Percentiles rank a stretch among this genome's conserved stretches.
Evolutionary conservation across 1,140 invertebrate species (phyloP).

Genomic region (Papilio polytes): DNA sequence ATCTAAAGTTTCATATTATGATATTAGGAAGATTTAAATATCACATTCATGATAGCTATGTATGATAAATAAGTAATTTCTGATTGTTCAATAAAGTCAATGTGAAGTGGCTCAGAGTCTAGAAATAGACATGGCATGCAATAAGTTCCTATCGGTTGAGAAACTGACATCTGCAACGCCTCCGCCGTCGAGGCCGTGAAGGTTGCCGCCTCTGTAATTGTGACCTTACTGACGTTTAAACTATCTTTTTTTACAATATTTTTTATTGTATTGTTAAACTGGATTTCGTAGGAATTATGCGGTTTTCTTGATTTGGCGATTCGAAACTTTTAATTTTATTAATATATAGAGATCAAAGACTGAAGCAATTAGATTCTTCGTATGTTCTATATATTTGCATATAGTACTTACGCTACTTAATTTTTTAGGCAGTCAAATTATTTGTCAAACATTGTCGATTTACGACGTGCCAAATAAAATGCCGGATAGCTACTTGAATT

Average conservation of each 20-base stretch:
- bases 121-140: conserved; percentile 35
- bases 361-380: no score
- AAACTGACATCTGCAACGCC: conserved; percentile 40
- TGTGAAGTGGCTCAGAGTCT: not conserved
- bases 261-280: not conserved
- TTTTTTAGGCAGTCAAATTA: no score
- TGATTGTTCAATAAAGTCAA: conserved; percentile 6
- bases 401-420: no score
- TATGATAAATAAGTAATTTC: not conserved
- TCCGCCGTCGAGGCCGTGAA: conserved; percentile 14
- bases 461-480: no score
- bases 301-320: no score
- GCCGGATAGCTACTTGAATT: no score
- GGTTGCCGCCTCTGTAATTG: conserved; percentile 29
- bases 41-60: not conserved
- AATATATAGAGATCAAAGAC: no score
- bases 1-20: no score
- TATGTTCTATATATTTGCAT: no score
- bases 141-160: conserved; percentile 34
- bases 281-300: not conserved
- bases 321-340: no score
- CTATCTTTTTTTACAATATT: not conserved
- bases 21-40: not conserved
- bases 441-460: no score
- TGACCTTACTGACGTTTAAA: conserved; percentile 10